Conservation (phyloP, 2,113 vertebrate genomes). For the Brachypteracias leptosomus region DNA sequence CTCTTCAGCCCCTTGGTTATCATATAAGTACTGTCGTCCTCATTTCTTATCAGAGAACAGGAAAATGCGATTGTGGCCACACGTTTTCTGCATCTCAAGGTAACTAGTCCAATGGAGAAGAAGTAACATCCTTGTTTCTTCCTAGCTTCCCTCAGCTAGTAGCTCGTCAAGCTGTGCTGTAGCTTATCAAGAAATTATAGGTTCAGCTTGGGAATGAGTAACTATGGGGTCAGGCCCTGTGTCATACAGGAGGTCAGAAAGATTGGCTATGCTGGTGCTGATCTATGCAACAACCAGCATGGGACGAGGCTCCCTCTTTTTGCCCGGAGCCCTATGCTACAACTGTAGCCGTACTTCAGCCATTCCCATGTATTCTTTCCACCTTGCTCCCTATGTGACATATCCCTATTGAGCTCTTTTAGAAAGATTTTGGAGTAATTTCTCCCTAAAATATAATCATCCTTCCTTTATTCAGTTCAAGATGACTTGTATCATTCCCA, state of each 20-base stretch:
- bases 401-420: background rate
- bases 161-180: background rate
- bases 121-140: background rate
- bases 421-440: background rate
- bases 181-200: background rate
- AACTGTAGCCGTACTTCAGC: background rate
- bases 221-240: background rate
- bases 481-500: background rate
- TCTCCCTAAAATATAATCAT: background rate
- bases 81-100: background rate
- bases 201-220: background rate
- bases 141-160: background rate
- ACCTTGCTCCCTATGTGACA: background rate
- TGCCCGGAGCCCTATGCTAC: background rate
- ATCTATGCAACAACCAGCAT: background rate
- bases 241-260: background rate
- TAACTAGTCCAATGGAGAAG: background rate
- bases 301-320: background rate
- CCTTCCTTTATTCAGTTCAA: background rate
- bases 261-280: background rate
- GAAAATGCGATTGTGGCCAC: background rate
- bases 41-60: background rate
- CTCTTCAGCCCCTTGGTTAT: background rate
- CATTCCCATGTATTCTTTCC: background rate
- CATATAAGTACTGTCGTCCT: background rate